Percentiles rank a stretch among this genome's conserved stretches.
phyloP scores from a whole-genome alignment of 2,797 vertebrate species.

The Sebastes elongatus region DNA sequence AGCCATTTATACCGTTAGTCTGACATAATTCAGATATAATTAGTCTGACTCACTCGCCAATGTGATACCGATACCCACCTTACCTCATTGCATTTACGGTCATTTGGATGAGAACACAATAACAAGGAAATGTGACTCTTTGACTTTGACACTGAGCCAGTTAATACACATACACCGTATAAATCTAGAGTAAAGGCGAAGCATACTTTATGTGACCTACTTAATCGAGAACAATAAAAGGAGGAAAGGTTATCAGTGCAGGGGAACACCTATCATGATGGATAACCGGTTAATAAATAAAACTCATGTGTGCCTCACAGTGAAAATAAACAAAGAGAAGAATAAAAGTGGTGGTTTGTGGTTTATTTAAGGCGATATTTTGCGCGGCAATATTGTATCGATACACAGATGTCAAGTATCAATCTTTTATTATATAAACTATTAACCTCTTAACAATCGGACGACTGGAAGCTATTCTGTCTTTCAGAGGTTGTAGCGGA shows the following conservation, averaged over 20 bases:
- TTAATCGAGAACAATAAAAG: not conserved
- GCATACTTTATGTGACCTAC: not conserved
- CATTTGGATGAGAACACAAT: not conserved
- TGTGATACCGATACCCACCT: not conserved
- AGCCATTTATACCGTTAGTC: not conserved
- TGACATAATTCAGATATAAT: not conserved
- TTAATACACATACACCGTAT: not conserved
- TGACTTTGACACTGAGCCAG: not conserved
- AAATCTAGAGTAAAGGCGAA: not conserved
- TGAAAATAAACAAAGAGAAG: not conserved
- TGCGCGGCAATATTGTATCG: no score
- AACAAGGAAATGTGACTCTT: not conserved
- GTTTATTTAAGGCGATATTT: not conserved
- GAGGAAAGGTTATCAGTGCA: not conserved
- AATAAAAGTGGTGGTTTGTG: not conserved
- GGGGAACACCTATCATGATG: not conserved
- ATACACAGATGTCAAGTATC: no score
- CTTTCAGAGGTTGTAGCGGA: no score
- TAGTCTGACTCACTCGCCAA: constrained; percentile 17
- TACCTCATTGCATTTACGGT: not conserved
- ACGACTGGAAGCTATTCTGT: no score
- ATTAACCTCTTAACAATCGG: no score
- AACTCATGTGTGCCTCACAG: not conserved
- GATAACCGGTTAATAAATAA: not conserved
- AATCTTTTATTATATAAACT: no score